phyloP scores from a whole-genome alignment of 1,140 invertebrate genomes.

The Metopolophium dirhodum region DNA sequence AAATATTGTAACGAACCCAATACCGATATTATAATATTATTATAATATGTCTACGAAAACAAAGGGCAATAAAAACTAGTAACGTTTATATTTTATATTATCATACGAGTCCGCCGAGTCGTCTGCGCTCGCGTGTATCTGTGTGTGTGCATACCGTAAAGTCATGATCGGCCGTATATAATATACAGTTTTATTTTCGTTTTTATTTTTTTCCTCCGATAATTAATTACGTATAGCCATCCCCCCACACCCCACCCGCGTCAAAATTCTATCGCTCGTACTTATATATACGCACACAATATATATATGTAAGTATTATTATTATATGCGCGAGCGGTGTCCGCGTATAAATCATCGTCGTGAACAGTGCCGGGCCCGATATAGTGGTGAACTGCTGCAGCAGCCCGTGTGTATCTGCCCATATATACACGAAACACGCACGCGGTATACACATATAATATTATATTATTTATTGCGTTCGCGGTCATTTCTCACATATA shows the following conservation, averaged over 20 bases:
- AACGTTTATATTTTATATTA: not conserved
- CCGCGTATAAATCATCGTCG: constrained; percentile 52
- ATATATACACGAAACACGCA: constrained; percentile 28
- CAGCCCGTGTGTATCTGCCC: constrained; percentile 15
- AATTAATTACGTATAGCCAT: constrained; percentile 48
- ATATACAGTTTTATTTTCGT: constrained; percentile 2
- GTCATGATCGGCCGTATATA: too few relatives aligned
- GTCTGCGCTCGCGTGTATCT: not conserved
- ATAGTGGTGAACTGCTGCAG: constrained; percentile 45
- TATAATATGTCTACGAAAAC: not conserved
- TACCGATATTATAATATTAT: not conserved
- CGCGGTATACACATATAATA: constrained; percentile 40
- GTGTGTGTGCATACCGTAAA: not conserved
- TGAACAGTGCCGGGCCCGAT: constrained; percentile 27
- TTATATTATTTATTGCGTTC: constrained; percentile 51
- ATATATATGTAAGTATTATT: constrained; percentile 1
- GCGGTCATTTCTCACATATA: constrained; percentile 47
- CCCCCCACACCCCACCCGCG: not conserved
- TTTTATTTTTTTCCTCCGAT: constrained; percentile 47
- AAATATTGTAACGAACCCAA: not conserved
- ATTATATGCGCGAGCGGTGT: not conserved
- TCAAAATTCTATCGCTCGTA: constrained; percentile 17
- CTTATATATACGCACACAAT: not conserved
- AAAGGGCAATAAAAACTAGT: constrained; percentile 46
- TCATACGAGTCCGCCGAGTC: not conserved